These are phyloP conservation scores for Saturnia japonica DNA, from an alignment of 2,888 invertebrate species.

Conservation along the genomic window DNA sequence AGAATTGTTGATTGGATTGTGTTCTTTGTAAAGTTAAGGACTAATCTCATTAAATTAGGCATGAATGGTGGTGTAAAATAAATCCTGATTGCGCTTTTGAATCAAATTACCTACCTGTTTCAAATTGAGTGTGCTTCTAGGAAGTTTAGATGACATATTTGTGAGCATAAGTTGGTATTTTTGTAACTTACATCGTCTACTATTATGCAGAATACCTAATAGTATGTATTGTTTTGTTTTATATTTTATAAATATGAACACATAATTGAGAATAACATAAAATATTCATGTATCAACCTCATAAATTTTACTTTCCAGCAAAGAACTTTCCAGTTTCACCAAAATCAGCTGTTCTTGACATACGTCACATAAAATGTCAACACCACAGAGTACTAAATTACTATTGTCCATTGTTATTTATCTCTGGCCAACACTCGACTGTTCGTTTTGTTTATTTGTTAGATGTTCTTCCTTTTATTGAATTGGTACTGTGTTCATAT, in stretches of 20 bases:
- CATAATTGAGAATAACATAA: too few species aligned
- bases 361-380: not conserved
- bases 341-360: conserved; percentile 19
- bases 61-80: not conserved
- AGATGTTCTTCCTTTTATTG: too few species aligned
- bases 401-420: too few species aligned
- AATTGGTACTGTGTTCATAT: too few species aligned
- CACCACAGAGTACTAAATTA: too few species aligned
- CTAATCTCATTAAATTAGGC: not conserved
- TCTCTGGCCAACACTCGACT: too few species aligned
- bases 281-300: too few species aligned
- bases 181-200: not conserved
- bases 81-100: not conserved
- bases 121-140: conserved; percentile 76
- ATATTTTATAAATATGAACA: too few species aligned
- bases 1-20: not conserved
- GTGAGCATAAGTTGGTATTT: not conserved
- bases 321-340: too few species aligned
- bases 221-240: not conserved
- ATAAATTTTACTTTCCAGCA: too few species aligned
- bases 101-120: conserved; percentile 83
- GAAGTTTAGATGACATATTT: conserved; percentile 65
- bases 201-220: not conserved
- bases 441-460: too few species aligned
- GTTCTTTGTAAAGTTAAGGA: not conserved